Evolutionary conservation across 2,888 invertebrate species (phyloP), one percentile per base, ranked within the genome.

Genomic region (Leptinotarsa juncta): DNA sequence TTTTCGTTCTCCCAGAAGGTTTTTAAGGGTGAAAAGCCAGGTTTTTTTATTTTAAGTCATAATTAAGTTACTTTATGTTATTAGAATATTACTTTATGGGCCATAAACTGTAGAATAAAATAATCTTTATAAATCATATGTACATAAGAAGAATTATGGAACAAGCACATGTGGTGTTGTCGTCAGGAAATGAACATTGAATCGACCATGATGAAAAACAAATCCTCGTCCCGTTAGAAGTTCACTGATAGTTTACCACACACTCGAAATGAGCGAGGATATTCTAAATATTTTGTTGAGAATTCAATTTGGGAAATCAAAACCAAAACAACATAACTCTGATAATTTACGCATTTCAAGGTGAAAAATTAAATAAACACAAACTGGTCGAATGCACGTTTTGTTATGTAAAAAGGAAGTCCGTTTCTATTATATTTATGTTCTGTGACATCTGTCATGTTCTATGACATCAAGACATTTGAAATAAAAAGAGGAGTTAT

Each of bases 251-350:
- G 62, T 62, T 62, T 62, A 62, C 42, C 62, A 32, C 62, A 42
- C 7, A 62, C 42, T 62, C 32, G 32, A 62, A 32, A 42, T 62
- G 32, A 62, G 16, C 62, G 16, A n/a, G 62, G 62, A 42, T 32
- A 62, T 42, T 62, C 62, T 62, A 62, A 62, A 62, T 62, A 62
- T 62, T 62, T 32, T 62, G 62, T 32, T 62, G 26, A 62, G 15
- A 26, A 42, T 62, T 62, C 62, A 62, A 62, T 62, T 62, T 62
- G 32, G 62, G 62, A 32, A 62, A 62, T 62, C 62, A 42, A 26
- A 42, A 42, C 62, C 62, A 62, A 62, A 62, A 62, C 42, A 62
- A 5, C 62, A 42, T 62, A 42, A 57, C 57, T 57, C 4, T 14
- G 57, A 57, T 57, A 57, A 15, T 57, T 57, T 26, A 62, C 42